Evolutionary conservation across 2,888 invertebrate genomes (phyloP).

Genomic region (Elysia crispata): DNA sequence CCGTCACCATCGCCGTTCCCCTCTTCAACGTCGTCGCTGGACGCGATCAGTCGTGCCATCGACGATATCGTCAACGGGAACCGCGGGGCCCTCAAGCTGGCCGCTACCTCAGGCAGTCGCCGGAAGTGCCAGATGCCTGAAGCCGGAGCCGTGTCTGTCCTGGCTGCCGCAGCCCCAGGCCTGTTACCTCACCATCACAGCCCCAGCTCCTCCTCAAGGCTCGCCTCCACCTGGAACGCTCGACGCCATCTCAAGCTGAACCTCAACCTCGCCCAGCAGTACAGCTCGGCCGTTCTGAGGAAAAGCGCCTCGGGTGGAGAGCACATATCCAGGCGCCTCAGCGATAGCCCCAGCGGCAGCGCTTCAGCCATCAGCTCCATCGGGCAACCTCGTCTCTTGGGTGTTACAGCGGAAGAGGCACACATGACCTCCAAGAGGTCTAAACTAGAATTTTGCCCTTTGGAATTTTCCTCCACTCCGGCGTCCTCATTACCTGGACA

Average conservation of each 20-base stretch:
- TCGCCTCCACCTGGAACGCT: constrained; percentile 51
- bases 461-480: constrained; percentile 32
- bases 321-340: background rate
- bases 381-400: background rate
- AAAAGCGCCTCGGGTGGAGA: constrained; percentile 17
- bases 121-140: constrained; percentile 65
- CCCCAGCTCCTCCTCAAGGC: constrained; percentile 22
- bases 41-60: constrained; percentile 34
- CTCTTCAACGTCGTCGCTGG: background rate
- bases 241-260: constrained; percentile 59
- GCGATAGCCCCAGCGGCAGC: constrained; percentile 2
- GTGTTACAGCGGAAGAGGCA: background rate
- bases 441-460: constrained; percentile 39
- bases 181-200: constrained; percentile 53
- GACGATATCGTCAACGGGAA: constrained; percentile 25
- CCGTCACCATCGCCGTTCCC: background rate
- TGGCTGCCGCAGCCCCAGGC: constrained; percentile 57
- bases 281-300: constrained; percentile 32
- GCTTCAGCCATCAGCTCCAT: background rate
- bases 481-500: constrained; percentile 32
- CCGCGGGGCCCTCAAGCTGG: constrained; percentile 32
- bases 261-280: constrained; percentile 45
- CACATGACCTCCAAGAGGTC: constrained; percentile 44
- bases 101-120: constrained; percentile 2
- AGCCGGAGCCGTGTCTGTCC: constrained; percentile 67